Evolutionary conservation across 2,113 vertebrate genomes (phyloP), one percentile per base, ranked within the genome.

Genomic region (Cyprinodon brontotheroides): DNA sequence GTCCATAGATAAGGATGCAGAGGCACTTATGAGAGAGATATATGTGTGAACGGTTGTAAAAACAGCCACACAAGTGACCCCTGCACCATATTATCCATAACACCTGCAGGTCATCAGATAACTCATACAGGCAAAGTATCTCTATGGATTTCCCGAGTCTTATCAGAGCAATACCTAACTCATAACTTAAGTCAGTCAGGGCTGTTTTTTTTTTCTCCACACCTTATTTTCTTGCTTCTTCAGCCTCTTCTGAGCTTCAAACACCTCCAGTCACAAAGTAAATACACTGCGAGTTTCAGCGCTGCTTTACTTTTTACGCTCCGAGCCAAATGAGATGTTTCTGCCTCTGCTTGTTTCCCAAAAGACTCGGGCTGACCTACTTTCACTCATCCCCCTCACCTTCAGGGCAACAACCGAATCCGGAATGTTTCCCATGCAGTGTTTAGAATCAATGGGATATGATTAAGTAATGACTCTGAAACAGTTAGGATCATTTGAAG

Each of bases 381-480:
- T 93, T 94, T 92, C 76, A 77, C 72, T 79, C 82, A 68, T 88
- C 77, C 66, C 36, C 4, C 67, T 57, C 85, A 89, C 83, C 85
- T 90, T 83, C 7, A 79, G 86, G 85, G 77, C 83, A 64, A 75
- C 75, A 67, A 39, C 2, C 3, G 40, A 68, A 85, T 81, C 65
- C 87, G 77, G 88, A 80, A 83, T 88, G 91, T 93, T 90, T 92
- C 89, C 85, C 82, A 78, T 72, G 59, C 62, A 63, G 83, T 81
- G 75, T 90, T 88, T 81, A 80, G 81, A 87, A 90, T 89, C 70
- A 84, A 81, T 84, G 80, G 75, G 72, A 87, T 88, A 87, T 91
- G 80, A 93, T 92, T 91, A 87, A 93, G 79, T 90, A 89, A 91
- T 90, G 89, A 92, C 65, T 83, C 70, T 78, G 80, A 78, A 86